These are phyloP conservation scores for Synanthedon vespiformis DNA, from an alignment of 2,888 invertebrate species.

Conservation along the genomic window DNA sequence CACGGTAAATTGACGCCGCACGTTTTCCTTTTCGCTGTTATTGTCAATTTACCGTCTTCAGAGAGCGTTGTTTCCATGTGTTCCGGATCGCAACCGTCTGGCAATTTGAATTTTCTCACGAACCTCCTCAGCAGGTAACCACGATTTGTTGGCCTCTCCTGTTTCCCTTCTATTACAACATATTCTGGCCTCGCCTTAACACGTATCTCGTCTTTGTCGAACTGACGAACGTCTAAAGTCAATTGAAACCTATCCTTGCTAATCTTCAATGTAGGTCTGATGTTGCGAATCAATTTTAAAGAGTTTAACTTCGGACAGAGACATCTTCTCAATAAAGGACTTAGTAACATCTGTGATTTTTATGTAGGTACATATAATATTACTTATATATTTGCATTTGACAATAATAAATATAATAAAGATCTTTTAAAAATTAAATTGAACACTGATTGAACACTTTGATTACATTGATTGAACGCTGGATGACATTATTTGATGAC, in stretches of 20 bases:
- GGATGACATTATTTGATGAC: too few species aligned
- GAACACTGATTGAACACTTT: too few species aligned
- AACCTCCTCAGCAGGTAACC: conserved; percentile 39
- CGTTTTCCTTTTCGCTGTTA: conserved; percentile 31
- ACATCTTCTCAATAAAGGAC: conserved; percentile 9
- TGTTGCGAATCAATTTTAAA: conserved; percentile 20
- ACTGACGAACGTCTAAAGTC: conserved; percentile 37
- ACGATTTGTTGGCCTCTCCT: conserved; percentile 34
- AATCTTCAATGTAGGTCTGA: conserved; percentile 35
- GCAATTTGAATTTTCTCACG: conserved; percentile 43
- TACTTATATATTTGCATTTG: too few species aligned
- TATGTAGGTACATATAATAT: too few species aligned
- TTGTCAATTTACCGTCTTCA: conserved; percentile 36
- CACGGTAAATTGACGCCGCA: conserved; percentile 25
- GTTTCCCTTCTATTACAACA: conserved; percentile 49
- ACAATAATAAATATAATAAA: too few species aligned
- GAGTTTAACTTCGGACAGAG: conserved; percentile 15
- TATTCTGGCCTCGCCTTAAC: conserved; percentile 46
- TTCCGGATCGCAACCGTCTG: conserved; percentile 35
- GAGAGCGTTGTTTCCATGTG: conserved; percentile 31
- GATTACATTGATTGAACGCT: too few species aligned
- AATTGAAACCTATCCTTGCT: conserved; percentile 43
- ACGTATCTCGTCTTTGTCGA: conserved; percentile 38
- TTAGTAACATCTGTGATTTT: conserved; percentile 15
- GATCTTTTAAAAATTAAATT: too few species aligned